A percentile compares a stretch with the other conserved stretches of the same genome.
Conservation (phyloP, 2,888 invertebrate species). For the Encarsia formosa region DNA sequence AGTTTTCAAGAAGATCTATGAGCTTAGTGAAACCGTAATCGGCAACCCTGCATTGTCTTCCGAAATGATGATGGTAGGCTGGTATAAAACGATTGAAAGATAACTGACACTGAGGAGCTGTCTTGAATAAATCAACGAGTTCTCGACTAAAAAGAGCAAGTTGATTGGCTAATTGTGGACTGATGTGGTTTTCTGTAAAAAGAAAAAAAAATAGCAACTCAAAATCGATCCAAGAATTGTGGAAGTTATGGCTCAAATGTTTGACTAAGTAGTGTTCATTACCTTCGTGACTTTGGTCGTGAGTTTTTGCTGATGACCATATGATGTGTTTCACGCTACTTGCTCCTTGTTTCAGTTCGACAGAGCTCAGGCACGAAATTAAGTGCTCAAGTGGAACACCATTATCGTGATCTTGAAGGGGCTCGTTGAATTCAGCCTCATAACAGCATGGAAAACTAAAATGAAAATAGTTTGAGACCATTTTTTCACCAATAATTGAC, state of each 20-base stretch:
- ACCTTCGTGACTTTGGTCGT: slow-evolving; percentile 46
- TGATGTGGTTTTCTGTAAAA: slow-evolving; percentile 53
- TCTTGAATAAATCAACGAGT: slow-evolving; percentile 78
- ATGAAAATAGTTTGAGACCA: not conserved
- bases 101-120: slow-evolving; percentile 76
- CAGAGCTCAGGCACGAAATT: slow-evolving; percentile 75
- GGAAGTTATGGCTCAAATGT: too few relatives aligned
- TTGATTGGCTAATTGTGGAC: slow-evolving; percentile 67
- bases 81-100: slow-evolving; percentile 85
- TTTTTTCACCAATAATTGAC: not conserved
- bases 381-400: slow-evolving; percentile 89
- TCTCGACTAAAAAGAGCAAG: slow-evolving; percentile 81
- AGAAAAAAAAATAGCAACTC: not conserved
- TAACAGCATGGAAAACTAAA: slow-evolving; percentile 77
- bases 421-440: slow-evolving; percentile 65
- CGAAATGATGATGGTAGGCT: slow-evolving; percentile 94
- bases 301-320: slow-evolving; percentile 43
- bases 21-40: slow-evolving; percentile 95
- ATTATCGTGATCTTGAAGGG: slow-evolving; percentile 59
- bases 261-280: not conserved
- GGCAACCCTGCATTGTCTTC: slow-evolving; percentile 89
- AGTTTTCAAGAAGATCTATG: slow-evolving; percentile 82
- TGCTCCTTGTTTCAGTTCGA: slow-evolving; percentile 56
- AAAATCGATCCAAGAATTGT: too few relatives aligned
- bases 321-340: slow-evolving; percentile 58